phyloP scores from a whole-genome alignment of 2,888 invertebrate genomes.

The Drosophila pegasa region DNA sequence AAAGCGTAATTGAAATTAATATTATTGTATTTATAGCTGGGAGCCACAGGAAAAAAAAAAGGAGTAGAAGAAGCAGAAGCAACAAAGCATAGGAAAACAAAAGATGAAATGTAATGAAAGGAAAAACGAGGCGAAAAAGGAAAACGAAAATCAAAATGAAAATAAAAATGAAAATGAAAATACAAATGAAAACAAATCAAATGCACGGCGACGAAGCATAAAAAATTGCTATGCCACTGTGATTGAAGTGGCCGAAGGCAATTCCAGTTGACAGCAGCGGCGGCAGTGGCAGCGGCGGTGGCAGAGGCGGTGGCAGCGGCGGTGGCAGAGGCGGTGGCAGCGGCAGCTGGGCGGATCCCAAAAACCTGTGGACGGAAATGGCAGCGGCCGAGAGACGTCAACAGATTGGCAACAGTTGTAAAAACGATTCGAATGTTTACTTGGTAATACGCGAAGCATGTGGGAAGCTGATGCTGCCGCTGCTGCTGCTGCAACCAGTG shows the following conservation, averaged over 20 bases:
- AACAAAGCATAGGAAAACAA: background rate
- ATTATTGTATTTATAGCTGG: conserved; percentile 43
- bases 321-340: background rate
- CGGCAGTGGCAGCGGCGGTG: background rate
- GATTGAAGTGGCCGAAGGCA: conserved; percentile 64
- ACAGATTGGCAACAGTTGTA: conserved; percentile 77
- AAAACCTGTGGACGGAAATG: conserved; percentile 53
- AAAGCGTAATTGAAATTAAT: conserved; percentile 35
- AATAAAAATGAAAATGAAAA: conserved; percentile 37
- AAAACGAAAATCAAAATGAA: conserved; percentile 43
- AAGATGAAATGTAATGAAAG: conserved; percentile 1
- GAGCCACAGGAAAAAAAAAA: conserved; percentile 10
- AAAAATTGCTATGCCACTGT: conserved; percentile 65
- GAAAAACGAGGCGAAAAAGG: conserved; percentile 32
- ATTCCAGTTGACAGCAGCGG: conserved; percentile 20
- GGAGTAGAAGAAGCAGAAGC: background rate
- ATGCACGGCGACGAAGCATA: conserved; percentile 63
- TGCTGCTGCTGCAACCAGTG: background rate
- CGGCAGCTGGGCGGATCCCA: background rate
- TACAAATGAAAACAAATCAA: conserved; percentile 64
- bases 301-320: background rate
- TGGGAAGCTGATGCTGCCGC: conserved; percentile 14
- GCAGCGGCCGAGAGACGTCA: conserved; percentile 52
- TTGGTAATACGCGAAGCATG: conserved; percentile 66
- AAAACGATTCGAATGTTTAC: conserved; percentile 76